Percentiles rank a stretch among this genome's conserved stretches.
Conservation (phyloP, 2,797 vertebrate genomes). For the Pseudochirops corinnae region DNA sequence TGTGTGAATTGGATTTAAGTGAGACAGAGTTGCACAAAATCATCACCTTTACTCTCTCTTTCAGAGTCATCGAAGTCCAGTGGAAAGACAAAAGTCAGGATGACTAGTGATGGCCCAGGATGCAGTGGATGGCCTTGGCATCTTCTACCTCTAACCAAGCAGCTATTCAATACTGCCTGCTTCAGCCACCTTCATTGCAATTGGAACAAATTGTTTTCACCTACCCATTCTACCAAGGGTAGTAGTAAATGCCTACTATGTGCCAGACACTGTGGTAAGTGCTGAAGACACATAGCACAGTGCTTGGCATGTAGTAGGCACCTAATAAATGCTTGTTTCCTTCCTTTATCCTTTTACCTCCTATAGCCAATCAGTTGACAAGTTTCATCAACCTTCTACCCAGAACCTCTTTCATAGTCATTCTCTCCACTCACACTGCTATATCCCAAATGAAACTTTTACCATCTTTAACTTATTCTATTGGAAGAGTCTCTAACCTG, state of each 20-base stretch:
- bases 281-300: background rate
- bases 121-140: background rate
- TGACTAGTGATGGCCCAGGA: background rate
- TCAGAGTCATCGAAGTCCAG: background rate
- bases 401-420: background rate
- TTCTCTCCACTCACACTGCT: background rate
- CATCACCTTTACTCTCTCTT: background rate
- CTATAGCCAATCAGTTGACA: background rate
- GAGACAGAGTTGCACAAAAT: background rate
- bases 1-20: background rate
- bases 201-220: background rate
- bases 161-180: background rate
- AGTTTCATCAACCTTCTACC: background rate
- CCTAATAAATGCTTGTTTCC: background rate
- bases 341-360: background rate
- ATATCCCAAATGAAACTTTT: background rate
- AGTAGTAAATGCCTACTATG: background rate
- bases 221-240: no score
- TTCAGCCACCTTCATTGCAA: background rate
- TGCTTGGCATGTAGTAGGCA: background rate
- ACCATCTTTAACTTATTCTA: background rate
- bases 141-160: background rate
- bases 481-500: background rate
- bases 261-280: background rate
- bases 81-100: background rate